Evolutionary conservation across 2,888 invertebrate species (phyloP).

Genomic region (Taenaris catops): DNA sequence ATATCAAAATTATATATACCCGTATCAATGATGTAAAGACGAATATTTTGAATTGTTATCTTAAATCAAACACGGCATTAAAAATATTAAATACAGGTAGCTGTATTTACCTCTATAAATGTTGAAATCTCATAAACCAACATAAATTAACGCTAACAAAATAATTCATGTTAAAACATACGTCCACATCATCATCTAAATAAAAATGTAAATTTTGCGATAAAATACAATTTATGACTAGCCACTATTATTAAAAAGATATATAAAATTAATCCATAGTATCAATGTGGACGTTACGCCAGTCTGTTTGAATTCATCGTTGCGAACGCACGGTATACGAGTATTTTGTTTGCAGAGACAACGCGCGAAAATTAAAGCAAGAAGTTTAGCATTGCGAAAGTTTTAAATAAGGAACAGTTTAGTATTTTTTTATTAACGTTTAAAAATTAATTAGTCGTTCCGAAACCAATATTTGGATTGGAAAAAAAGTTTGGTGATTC

Average conservation of each 20-base stretch:
- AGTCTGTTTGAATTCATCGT: conserved; percentile 18
- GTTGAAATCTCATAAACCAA: no score
- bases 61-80: no score
- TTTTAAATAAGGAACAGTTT: conserved; percentile 1
- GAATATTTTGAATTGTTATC: no score
- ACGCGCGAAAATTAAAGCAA: conserved; percentile 6
- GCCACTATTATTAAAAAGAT: conserved; percentile 6
- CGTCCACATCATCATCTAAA: conserved; percentile 5
- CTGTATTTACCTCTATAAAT: no score
- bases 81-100: no score
- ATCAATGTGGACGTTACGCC: conserved; percentile 10
- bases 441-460: background rate
- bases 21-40: no score
- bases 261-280: conserved; percentile 13
- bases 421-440: conserved; percentile 1
- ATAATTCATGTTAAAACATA: background rate
- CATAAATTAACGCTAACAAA: background rate
- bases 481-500: conserved; percentile 2
- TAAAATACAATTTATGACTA: conserved; percentile 16
- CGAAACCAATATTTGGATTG: background rate
- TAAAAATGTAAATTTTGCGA: conserved; percentile 13
- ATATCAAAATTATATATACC: no score
- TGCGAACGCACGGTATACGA: conserved; percentile 7
- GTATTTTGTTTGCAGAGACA: background rate
- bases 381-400: no score